Conservation (phyloP, 2,797 vertebrate species). For the Eidolon dupreanum region DNA sequence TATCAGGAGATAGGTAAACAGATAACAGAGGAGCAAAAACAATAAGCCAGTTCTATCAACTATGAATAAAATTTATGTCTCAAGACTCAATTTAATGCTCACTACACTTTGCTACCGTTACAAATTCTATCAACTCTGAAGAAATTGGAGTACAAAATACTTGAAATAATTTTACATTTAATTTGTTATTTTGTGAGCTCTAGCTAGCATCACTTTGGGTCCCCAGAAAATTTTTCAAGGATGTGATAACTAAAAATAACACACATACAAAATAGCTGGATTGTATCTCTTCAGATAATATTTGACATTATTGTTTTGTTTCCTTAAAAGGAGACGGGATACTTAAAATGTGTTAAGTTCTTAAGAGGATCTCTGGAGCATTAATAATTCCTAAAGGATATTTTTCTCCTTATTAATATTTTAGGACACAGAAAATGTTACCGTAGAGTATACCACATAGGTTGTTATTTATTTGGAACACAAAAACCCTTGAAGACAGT, state of each 20-base stretch:
- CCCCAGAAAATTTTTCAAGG: conserved; percentile 29
- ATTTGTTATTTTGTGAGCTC: background rate
- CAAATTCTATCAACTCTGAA: background rate
- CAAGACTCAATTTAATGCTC: background rate
- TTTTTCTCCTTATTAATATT: conserved; percentile 19
- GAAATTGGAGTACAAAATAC: background rate
- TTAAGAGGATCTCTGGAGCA: background rate
- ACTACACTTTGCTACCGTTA: background rate
- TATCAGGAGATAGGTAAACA: background rate
- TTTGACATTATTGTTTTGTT: background rate
- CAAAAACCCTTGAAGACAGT: background rate
- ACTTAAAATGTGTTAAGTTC: conserved; percentile 25
- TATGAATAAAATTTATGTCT: background rate
- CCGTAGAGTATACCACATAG: background rate
- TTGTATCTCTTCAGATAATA: background rate
- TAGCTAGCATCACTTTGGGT: background rate
- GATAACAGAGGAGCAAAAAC: background rate
- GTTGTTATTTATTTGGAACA: background rate
- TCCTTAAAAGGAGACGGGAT: background rate
- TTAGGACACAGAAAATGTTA: background rate
- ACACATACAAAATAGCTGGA: background rate
- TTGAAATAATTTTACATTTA: background rate
- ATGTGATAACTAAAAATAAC: background rate
- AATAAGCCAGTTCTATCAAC: background rate
- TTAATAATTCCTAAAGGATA: background rate